Evolutionary conservation across 2,797 vertebrate genomes (phyloP).

Genomic region (Sus cebifrons): DNA sequence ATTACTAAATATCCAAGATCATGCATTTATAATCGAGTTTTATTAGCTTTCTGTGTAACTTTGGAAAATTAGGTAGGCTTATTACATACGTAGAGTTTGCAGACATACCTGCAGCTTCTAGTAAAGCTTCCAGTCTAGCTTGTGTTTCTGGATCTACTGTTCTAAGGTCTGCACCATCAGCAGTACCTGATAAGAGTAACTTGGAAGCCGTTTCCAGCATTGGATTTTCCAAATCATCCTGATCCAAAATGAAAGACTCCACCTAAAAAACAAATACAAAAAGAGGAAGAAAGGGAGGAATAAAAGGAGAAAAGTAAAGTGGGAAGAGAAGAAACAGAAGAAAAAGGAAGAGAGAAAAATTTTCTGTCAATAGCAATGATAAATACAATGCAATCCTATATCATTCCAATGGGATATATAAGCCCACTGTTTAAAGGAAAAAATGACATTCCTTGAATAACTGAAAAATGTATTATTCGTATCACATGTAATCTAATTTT

Average conservation of each 20-base stretch:
- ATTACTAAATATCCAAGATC: not conserved
- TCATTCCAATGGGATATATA: not conserved
- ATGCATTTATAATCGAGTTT: not conserved
- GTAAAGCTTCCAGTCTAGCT: constrained; percentile 93
- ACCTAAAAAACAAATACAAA: constrained; percentile 88
- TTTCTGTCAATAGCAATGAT: constrained; percentile 57
- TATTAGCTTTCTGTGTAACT: constrained; percentile 27
- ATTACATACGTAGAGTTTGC: not conserved
- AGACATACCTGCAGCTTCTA: constrained; percentile 92
- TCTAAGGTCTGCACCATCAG: constrained; percentile 93
- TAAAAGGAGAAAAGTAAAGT: not conserved
- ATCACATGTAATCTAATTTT: not conserved
- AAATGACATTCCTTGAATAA: constrained; percentile 4
- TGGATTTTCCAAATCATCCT: constrained; percentile 93
- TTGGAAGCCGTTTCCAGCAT: constrained; percentile 94
- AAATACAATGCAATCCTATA: constrained; percentile 49
- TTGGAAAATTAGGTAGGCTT: not conserved
- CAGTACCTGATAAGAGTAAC: constrained; percentile 92
- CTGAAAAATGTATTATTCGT: constrained; percentile 38
- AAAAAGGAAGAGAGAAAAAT: constrained; percentile 57
- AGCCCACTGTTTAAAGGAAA: not conserved
- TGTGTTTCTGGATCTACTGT: constrained; percentile 94
- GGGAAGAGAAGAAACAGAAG: not conserved
- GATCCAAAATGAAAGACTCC: constrained; percentile 93
- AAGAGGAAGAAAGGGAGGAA: constrained; percentile 22